Evolutionary conservation across 1,140 invertebrate genomes (phyloP).

Genomic region (Meteorus sp.): DNA sequence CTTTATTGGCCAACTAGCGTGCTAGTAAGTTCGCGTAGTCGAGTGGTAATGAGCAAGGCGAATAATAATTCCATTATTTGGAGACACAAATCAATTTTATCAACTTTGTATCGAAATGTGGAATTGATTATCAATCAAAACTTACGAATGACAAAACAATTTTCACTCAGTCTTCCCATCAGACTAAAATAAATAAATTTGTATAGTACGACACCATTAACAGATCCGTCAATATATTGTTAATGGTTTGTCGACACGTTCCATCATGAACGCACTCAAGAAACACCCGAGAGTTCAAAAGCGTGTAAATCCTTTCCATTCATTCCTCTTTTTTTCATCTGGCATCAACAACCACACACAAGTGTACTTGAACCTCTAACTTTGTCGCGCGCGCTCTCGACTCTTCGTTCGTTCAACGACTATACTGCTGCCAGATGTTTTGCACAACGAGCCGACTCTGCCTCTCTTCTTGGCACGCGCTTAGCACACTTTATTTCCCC

Average conservation of each 20-base stretch:
- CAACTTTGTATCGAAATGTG: no score
- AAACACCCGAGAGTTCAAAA: conserved; percentile 14
- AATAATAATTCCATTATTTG: no score
- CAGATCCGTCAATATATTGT: neutral
- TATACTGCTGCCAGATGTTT: conserved; percentile 30
- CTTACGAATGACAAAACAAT: no score
- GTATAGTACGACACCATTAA: no score
- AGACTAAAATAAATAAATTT: no score
- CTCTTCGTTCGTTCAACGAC: conserved; percentile 13
- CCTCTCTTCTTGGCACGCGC: conserved; percentile 21
- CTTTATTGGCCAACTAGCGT: no score
- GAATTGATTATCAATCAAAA: no score
- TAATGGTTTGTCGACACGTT: neutral
- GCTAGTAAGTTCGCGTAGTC: no score
- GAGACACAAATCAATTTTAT: no score
- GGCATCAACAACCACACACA: no score
- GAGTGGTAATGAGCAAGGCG: no score
- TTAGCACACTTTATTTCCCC: conserved; percentile 18
- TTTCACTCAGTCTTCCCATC: no score
- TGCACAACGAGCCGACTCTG: conserved; percentile 1
- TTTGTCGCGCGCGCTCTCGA: conserved; percentile 14
- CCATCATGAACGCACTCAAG: neutral
- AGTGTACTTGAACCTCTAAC: conserved; percentile 10
- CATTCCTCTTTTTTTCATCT: conserved; percentile 18
- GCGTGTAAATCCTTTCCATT: conserved; percentile 20